Base-by-base conservation (phyloP, 1,140 invertebrate species). In the Trichonephila clavipes region DNA sequence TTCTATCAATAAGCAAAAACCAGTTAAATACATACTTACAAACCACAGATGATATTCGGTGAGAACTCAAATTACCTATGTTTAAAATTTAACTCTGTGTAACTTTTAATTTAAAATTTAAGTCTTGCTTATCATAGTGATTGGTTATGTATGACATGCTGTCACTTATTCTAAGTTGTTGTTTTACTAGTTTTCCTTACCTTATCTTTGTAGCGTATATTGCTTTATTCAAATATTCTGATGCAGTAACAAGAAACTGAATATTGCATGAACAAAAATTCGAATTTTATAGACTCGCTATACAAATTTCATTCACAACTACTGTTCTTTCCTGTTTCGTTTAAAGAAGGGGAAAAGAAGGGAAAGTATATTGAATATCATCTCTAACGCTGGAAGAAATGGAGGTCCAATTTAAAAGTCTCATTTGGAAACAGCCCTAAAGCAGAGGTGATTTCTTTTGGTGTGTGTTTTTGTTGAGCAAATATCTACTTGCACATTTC, bases 391-490 rank as follows among this genome's bases (percentile, higher is more conserved):
- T 34, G 24, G 28, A 77, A 77, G 69, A 40, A 77, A 34, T 77
- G 28, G 28, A 14, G 28, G 69, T 77, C 69, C 69, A 77, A 77
- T 77, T 77, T 77, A 77, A 34, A 51, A 18, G 24, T 77, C 69
- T 77, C 34, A 77, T 77, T 77, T 77, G 28, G 69, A 77, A 34
- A 77, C 24, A 77, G 6, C 14, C 69, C 69, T 40, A 28, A 77
- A 77, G 69, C 24, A 34, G 24, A 14, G 69, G 69, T 77, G 28
- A 77, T 77, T 18, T 28, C 69, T 77, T 77, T 12, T 24, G 69
- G 69, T 28, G 12, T 28, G 28, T 77, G 69, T 16, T 83, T 83
- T 59, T 83, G 82, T 83, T 83, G 82, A 83, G 24, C 82, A 83
- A 83, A 83, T 83, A 83, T 83, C 44, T 58, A 83, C 82, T 64